Evolutionary conservation across 1,140 invertebrate species (phyloP).

Genomic region (Calliphora vicina): DNA sequence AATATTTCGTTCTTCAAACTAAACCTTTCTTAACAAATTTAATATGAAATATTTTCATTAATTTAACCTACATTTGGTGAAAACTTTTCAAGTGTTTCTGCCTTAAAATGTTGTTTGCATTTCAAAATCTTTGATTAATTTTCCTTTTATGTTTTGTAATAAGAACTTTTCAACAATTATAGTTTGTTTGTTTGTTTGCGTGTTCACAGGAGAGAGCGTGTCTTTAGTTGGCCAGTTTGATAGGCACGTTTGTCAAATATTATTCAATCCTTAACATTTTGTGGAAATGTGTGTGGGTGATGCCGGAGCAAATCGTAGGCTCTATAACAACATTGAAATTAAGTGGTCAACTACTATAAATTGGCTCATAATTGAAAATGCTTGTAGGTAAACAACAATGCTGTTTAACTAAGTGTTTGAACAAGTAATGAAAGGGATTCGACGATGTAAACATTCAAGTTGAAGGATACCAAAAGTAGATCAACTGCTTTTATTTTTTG

Average conservation of each 20-base stretch:
- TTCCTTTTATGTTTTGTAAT: not conserved
- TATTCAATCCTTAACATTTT: not conserved
- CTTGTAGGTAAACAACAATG: not conserved
- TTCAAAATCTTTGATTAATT: not conserved
- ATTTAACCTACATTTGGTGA: too few relatives aligned
- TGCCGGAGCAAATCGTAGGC: not conserved
- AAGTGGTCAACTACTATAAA: slow-evolving; percentile 5
- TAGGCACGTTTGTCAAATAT: slow-evolving; percentile 9
- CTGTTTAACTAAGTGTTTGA: not conserved
- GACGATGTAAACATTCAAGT: too few relatives aligned
- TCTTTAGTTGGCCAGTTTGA: not conserved
- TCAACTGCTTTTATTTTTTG: too few relatives aligned
- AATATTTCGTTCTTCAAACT: too few relatives aligned
- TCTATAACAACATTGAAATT: not conserved
- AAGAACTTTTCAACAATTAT: not conserved
- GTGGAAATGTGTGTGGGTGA: not conserved
- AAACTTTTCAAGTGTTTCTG: too few relatives aligned
- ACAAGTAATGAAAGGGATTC: not conserved
- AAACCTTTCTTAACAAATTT: too few relatives aligned
- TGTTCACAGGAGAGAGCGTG: not conserved
- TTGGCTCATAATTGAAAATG: not conserved
- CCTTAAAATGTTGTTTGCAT: not conserved
- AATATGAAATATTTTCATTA: too few relatives aligned
- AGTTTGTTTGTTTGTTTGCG: not conserved
- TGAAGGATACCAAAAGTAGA: too few relatives aligned